These are phyloP conservation scores for Danaus melanippus DNA, from an alignment of 1,140 invertebrate genomes.

Conservation along the genomic window DNA sequence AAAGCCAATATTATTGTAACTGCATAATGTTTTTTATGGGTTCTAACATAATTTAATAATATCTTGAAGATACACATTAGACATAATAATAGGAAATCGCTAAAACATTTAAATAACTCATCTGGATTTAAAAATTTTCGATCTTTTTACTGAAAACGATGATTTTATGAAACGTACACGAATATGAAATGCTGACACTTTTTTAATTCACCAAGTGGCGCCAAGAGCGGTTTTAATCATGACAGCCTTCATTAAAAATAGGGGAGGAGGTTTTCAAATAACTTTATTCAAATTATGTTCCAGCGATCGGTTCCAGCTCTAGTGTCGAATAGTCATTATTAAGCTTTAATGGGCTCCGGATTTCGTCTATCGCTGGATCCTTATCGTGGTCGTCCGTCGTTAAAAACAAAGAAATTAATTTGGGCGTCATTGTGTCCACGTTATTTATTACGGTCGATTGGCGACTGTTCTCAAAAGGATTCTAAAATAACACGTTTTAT, in stretches of 20 bases:
- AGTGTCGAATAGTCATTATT: slow-evolving; percentile 18
- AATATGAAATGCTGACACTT: too few species aligned
- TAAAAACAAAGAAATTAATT: slow-evolving; percentile 38
- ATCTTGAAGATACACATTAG: too few species aligned
- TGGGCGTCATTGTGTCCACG: slow-evolving; percentile 14
- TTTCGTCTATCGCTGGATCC: slow-evolving; percentile 22
- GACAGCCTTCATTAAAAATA: slow-evolving; percentile 36
- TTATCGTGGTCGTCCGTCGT: slow-evolving; percentile 24
- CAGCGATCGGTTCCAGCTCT: slow-evolving; percentile 7
- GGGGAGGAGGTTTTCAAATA: slow-evolving; percentile 30
- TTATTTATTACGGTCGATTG: slow-evolving; percentile 26
- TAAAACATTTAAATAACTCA: too few species aligned
- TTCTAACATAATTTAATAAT: too few species aligned
- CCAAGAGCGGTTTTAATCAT: slow-evolving; percentile 33
- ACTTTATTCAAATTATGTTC: slow-evolving; percentile 32
- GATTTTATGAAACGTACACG: too few species aligned
- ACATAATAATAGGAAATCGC: too few species aligned
- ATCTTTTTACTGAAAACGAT: too few species aligned
- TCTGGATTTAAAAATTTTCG: too few species aligned
- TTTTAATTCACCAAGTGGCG: slow-evolving; percentile 37
- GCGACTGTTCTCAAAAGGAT: neutral
- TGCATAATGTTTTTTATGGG: too few species aligned
- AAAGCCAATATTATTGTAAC: too few species aligned
- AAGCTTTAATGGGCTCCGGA: slow-evolving; percentile 20
- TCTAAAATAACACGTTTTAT: too few species aligned